These are phyloP conservation scores for Phallusia fumigata DNA, from an alignment of 23 tunicate species.

Conservation along the genomic window DNA sequence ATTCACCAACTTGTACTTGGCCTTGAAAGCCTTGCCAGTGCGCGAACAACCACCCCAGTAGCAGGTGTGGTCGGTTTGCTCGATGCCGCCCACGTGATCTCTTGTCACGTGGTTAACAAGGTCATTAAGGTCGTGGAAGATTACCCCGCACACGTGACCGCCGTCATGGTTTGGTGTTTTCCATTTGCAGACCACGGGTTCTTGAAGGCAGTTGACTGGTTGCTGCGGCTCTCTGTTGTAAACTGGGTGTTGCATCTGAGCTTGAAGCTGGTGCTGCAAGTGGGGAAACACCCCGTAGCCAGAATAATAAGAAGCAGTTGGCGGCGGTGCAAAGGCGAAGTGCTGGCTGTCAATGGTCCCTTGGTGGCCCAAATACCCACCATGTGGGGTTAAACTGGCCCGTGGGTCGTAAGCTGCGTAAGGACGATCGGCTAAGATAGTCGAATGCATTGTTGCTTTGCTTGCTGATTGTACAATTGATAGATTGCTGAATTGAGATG, in stretches of 20 bases:
- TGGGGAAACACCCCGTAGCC: constrained; percentile 30
- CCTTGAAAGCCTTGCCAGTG: constrained; percentile 50
- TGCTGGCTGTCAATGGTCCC: not conserved
- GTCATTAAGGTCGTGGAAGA: constrained; percentile 47
- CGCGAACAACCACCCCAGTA: constrained; percentile 72
- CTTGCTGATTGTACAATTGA: not conserved
- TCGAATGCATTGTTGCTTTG: not conserved
- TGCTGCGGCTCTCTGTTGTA: not conserved
- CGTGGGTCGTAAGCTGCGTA: constrained; percentile 37
- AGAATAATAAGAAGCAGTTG: constrained; percentile 6
- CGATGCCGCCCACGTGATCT: constrained; percentile 70
- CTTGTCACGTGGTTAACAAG: constrained; percentile 62
- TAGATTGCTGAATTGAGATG: not conserved
- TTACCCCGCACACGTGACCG: constrained; percentile 31
- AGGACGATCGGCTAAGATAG: constrained; percentile 9
- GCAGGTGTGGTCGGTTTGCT: constrained; percentile 77
- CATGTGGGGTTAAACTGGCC: constrained; percentile 20
- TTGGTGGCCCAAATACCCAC: constrained; percentile 14
- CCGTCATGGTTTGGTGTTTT: constrained; percentile 18
- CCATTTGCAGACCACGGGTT: constrained; percentile 59
- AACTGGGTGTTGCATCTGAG: constrained; percentile 5
- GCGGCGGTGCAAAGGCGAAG: not conserved
- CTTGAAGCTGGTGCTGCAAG: constrained; percentile 6
- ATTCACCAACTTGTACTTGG: constrained; percentile 86
- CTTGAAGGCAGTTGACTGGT: constrained; percentile 2